Evolutionary conservation across 2,888 invertebrate genomes (phyloP), one percentile per base, ranked within the genome.

Genomic region (Hololepta plana): DNA sequence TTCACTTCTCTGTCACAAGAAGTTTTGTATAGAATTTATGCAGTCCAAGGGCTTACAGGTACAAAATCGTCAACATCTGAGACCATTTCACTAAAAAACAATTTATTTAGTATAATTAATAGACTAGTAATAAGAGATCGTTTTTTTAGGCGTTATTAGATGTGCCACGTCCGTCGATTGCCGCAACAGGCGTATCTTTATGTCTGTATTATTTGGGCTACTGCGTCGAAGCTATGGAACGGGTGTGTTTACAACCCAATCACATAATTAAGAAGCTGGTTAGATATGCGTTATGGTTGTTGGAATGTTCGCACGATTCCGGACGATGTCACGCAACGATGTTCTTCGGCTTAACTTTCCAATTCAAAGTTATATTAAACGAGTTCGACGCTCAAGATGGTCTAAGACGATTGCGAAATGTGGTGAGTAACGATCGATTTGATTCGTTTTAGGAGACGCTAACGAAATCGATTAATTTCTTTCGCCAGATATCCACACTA

Each of bases 251-350:
- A 12, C 62, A 91, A 49, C 80, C 90, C 0, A 68, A 80, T 43
- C 64, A 67, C 35, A 67, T 79, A 1, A 67, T 90, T 17, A 64
- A 68, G 1, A 77, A 77, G 39, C 57, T 90, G 14, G 85, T 88
- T 21, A 73, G 79, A 37, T 96, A 95, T 53, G 84, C 85, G 0
- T 57, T 96, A 3, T 96, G 95, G 93, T 62, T 96, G 21, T 54
- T 98, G 25, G 95, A 95, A 46, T 88, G 93, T 42, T 90, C 93
- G 1, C 56, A 56, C 30, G 91, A 93, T 59, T 95, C 93, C 0
- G 93, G 93, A n/a, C 68, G 91, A 32, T 91, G 93, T 45, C 91
- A 96, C 55, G 91, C 93, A 2, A 87, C 91, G 13, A 91, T 95
- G 90, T 98, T 98, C 59, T 93, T 98, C 51, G 84, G 88, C 0